These are phyloP conservation scores for Acleris emargana DNA, from an alignment of 2,888 invertebrate species.

Conservation along the genomic window DNA sequence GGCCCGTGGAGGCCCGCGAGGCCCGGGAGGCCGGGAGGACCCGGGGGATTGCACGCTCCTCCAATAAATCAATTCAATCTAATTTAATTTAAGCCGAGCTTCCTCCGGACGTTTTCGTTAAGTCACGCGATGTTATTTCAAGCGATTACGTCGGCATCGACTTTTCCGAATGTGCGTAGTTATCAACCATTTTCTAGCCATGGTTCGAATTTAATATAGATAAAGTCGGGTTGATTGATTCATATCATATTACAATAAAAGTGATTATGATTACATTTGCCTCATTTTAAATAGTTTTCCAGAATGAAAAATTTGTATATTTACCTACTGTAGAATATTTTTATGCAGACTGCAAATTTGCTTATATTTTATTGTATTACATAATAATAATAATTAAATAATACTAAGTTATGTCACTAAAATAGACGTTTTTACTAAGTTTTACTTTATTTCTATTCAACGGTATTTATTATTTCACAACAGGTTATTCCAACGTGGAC, in stretches of 20 bases:
- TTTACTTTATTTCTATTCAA: background rate
- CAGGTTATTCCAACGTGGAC: conserved; percentile 35
- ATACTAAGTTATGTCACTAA: no score
- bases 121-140: conserved; percentile 68
- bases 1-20: conserved; percentile 40
- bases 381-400: no score
- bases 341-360: no score
- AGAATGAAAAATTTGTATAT: no score
- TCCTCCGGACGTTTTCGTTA: conserved; percentile 60
- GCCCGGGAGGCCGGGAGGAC: conserved; percentile 50
- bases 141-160: conserved; percentile 44
- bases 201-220: no score
- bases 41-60: conserved; percentile 58
- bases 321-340: no score
- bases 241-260: no score
- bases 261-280: no score
- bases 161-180: conserved; percentile 24
- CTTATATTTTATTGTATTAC: no score
- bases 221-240: no score
- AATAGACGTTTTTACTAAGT: no score
- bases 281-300: no score
- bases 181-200: conserved; percentile 1
- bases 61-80: conserved; percentile 83
- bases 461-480: conserved; percentile 37
- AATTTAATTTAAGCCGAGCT: conserved; percentile 79